Percentiles rank a stretch among this genome's conserved stretches.
These are phyloP conservation scores for Hucho hucho DNA, from an alignment of 2,113 vertebrate genomes.

Conservation along the genomic window DNA sequence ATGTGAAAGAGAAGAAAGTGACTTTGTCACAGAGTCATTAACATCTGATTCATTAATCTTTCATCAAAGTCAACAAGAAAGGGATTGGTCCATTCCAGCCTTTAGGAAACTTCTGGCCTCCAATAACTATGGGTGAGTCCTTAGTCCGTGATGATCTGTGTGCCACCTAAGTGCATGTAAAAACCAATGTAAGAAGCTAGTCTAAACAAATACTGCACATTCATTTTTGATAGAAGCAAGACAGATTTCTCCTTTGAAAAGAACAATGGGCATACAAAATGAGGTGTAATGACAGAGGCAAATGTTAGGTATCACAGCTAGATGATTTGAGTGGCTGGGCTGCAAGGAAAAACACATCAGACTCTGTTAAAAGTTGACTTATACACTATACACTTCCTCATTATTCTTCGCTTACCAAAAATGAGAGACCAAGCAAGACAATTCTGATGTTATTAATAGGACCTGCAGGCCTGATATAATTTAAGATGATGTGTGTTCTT, in stretches of 20 bases:
- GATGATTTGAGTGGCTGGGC: no score
- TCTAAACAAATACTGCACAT: not conserved
- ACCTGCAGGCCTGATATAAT: no score
- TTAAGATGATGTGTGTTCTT: no score
- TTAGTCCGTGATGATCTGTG: not conserved
- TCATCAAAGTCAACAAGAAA: conserved; percentile 51
- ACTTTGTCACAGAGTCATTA: conserved; percentile 32
- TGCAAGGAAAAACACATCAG: no score
- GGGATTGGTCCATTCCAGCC: not conserved
- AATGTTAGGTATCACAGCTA: no score
- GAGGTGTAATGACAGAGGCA: no score
- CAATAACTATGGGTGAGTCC: not conserved
- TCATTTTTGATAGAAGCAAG: not conserved
- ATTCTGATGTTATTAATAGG: no score
- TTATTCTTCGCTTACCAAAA: no score
- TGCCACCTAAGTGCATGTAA: not conserved
- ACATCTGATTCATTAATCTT: conserved; percentile 50
- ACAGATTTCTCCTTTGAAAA: not conserved
- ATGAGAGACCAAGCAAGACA: no score
- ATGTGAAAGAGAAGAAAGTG: conserved; percentile 12
- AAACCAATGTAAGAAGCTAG: not conserved
- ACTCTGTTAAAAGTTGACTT: no score
- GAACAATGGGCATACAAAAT: not conserved
- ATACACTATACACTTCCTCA: no score
- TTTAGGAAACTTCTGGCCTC: not conserved